Base-by-base conservation (phyloP, 2,888 invertebrate species). In the Anoncus sp. region DNA sequence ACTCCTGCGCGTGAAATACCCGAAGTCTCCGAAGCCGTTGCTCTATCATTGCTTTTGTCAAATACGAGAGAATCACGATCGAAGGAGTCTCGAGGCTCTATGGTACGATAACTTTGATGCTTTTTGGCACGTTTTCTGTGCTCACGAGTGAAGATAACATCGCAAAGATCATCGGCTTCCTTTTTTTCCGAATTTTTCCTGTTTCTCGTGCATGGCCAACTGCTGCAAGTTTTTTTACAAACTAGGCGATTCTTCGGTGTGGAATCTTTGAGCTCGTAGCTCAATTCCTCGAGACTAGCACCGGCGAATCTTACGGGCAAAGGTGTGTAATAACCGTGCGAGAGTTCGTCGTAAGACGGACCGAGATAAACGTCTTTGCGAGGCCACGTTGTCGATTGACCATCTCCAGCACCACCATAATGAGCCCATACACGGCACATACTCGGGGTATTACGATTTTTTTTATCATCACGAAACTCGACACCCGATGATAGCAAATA, bases 351-450 rank as follows among this genome's bases (percentile, higher is more conserved):
- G 74, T 85, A 84, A 1, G 80, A 53, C 3, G 85, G 80, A 14
- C 94, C 94, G 55, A 94, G 88, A 85, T 93, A 94, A 59, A 94
- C 85, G 85, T 93, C 89, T 84, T 93, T 93, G 65, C 93, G 92
- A 0, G 90, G 90, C 94, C 94, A 95, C 20, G 79, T 84, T 38
- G 81, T 72, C 49, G 80, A 62, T 80, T 72, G 20, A 75, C 79
- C 82, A 40, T 87, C 87, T 14, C 85, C 86, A 0, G 85, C 85
- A 3, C 86, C 87, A 5, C 85, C 85, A 45, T 87, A 86, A 14
- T 79, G 87, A 3, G 83, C 77, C 87, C 87, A 87, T n/a, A 87
- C 66, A 74, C 86, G 84, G 35, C 57, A 79, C 12, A 24, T 53
- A 6, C 74, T 69, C 14, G 51, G 65, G n/a, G 38, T 71, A 18